These are phyloP conservation scores for Athalia circularis DNA, from an alignment of 2,888 invertebrate genomes.

Conservation along the genomic window DNA sequence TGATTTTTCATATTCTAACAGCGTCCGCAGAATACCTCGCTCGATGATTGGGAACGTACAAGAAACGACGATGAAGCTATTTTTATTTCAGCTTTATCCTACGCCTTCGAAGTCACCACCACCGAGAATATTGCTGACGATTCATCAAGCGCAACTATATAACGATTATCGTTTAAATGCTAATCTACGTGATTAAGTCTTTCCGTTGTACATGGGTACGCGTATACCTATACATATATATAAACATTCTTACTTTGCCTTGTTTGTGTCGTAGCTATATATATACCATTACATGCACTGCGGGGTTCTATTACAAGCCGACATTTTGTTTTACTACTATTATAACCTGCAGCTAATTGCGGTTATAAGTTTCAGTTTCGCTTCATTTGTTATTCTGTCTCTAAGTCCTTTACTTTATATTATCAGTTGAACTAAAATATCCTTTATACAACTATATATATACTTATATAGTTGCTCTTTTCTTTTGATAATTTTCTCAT, in stretches of 20 bases:
- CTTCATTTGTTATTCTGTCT: background rate
- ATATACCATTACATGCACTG: background rate
- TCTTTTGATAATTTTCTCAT: background rate
- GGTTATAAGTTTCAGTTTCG: background rate
- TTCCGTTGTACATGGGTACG: background rate
- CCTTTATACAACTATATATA: background rate
- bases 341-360: slow-evolving; percentile 1
- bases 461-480: background rate
- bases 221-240: background rate
- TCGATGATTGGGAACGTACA: no score
- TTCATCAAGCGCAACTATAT: slow-evolving; percentile 10
- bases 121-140: background rate
- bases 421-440: no score
- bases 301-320: background rate
- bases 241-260: background rate
- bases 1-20: no score
- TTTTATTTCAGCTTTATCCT: no score
- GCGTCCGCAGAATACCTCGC: no score
- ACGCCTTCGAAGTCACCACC: background rate
- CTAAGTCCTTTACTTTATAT: no score
- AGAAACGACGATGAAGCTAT: no score
- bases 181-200: slow-evolving; percentile 20
- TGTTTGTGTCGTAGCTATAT: background rate
- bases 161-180: slow-evolving; percentile 28
- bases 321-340: background rate